A percentile compares a stretch with the other conserved stretches of the same genome.
Evolutionary conservation across 2,113 vertebrate genomes (phyloP).

Genomic region (Edolisoma coerulescens): DNA sequence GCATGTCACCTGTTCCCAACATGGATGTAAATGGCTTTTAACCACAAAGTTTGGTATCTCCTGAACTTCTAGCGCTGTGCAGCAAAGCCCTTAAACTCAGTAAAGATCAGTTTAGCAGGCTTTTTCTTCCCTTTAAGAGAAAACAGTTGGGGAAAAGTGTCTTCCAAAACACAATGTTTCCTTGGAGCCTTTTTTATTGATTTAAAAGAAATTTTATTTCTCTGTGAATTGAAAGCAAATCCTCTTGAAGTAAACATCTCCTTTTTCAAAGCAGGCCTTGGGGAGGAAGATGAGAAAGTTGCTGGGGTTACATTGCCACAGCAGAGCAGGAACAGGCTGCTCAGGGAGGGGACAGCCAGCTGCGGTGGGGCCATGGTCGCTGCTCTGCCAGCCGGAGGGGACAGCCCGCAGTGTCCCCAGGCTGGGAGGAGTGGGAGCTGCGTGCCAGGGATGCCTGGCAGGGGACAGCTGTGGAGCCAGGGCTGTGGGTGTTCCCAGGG

Average conservation of each 20-base stretch:
- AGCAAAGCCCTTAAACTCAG: not conserved
- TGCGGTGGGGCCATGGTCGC: not conserved
- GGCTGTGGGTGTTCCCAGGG: not conserved
- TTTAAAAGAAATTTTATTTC: not conserved
- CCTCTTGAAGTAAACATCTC: not conserved
- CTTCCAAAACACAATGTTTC: not conserved
- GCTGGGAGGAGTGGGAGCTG: not conserved
- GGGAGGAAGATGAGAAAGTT: not conserved
- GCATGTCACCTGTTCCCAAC: not conserved
- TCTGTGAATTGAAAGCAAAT: not conserved
- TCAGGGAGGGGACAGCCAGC: not conserved
- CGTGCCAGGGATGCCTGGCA: not conserved
- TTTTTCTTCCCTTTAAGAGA: not conserved
- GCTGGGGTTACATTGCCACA: not conserved
- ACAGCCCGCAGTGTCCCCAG: not conserved
- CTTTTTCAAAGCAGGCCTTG: not conserved
- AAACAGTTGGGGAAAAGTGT: not conserved
- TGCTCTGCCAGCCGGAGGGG: not conserved
- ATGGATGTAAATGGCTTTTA: not conserved
- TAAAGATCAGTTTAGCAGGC: rapidly evolving
- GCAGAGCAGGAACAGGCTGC: not conserved
- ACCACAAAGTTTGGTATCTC: rapidly evolving
- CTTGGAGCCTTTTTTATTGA: not conserved
- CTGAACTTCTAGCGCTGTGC: not conserved
- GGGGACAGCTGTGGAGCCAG: not conserved